Percentiles rank a stretch among this genome's conserved stretches.
These are phyloP conservation scores for Ptiloglossa arizonensis DNA, from an alignment of 1,140 invertebrate species.

Conservation along the genomic window DNA sequence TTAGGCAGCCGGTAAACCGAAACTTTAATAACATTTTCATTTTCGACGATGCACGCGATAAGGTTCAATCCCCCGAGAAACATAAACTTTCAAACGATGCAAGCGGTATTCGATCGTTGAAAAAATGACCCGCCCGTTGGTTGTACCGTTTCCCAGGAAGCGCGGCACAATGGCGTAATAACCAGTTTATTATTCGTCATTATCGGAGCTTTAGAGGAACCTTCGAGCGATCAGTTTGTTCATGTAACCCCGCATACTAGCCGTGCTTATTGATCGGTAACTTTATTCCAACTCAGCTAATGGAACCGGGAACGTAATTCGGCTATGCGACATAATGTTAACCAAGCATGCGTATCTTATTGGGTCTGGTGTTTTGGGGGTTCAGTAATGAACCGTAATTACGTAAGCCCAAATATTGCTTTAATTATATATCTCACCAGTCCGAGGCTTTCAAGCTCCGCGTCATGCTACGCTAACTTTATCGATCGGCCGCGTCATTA, in stretches of 20 bases:
- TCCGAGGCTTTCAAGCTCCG: constrained; percentile 43
- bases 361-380: constrained; percentile 57
- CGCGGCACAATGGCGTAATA: constrained; percentile 24
- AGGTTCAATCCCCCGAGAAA: no score
- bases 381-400: constrained; percentile 74
- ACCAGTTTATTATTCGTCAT: constrained; percentile 51
- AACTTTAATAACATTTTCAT: no score
- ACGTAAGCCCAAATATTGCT: constrained; percentile 74
- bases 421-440: constrained; percentile 68
- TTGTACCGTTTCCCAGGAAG: not conserved
- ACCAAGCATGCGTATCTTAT: constrained; percentile 63
- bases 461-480: constrained; percentile 52
- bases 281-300: constrained; percentile 73
- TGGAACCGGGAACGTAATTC: constrained; percentile 69
- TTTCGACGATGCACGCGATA: no score
- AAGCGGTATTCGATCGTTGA: no score
- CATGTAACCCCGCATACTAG: constrained; percentile 23
- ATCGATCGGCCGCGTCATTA: constrained; percentile 56
- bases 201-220: constrained; percentile 31
- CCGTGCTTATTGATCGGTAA: constrained; percentile 67
- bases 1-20: no score
- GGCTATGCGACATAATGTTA: constrained; percentile 69
- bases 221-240: constrained; percentile 52
- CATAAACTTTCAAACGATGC: no score
- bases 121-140: not conserved